Base-by-base conservation (phyloP, 2,888 invertebrate species). In the Zeuzera pyrina region DNA sequence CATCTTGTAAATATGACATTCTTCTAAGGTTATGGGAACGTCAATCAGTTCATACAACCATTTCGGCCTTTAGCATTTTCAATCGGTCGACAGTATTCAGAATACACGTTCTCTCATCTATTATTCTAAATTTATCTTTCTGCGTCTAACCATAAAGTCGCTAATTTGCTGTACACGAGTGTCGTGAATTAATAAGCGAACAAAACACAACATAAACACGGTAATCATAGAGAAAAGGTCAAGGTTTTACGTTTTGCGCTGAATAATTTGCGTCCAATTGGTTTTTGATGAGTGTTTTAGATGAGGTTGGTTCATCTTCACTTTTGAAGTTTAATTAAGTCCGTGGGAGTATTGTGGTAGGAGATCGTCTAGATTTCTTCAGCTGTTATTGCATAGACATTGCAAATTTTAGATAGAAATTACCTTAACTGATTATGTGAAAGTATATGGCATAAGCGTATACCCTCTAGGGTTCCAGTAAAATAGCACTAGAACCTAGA, bases 181-280 rank as follows among this genome's bases (percentile, higher is more conserved):
- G 47, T 49, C 40, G 52, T 57, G 55, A 59, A 55, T 57, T 61
- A 60, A 58, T 67, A 70, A 57, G 55, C 58, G n/a, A 49, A 58
- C 42, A 57, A 49, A 55, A 58, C 49, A 49, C 57, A 52, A 53
- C 49, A 49, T 50, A 52, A 52, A 65, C 52, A 57, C 54, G 47
- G 61, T 62, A 64, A 66, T 71, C 56, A 60, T 49, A 48, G 44
- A 38, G 49, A 55, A n/a, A 79, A 79, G 72, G 68, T 57, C 78
- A 81, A 78, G 77, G 79, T 62, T 66, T 61, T 42, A 51, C 51
- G 53, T 66, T 69, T 72, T 62, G 63, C 52, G 57, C 49, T 59
- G 49, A 63, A 67, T 68, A 66, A 65, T 63, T 65, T 67, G 63
- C 63, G 52, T 58, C 58, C 59, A 73, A 74, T 72, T 67, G 65